Percentiles rank a stretch among this genome's conserved stretches.
phyloP scores from a whole-genome alignment of 2,113 vertebrate genomes.

The Jaculus jaculus region DNA sequence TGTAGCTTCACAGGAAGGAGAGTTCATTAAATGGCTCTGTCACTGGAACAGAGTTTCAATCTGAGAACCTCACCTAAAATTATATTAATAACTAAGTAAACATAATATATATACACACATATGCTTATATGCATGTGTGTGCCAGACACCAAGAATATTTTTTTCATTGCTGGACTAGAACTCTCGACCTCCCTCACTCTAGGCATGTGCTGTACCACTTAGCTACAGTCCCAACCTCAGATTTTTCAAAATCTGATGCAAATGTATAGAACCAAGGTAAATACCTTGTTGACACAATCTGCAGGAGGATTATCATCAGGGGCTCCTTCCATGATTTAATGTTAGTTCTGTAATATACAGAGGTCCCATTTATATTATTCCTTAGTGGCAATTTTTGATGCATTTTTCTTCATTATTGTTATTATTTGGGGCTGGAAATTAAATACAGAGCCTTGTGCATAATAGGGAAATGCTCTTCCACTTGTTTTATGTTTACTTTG shows the following conservation, averaged over 20 bases:
- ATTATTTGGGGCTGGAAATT: no score
- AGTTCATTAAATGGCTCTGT: conserved; percentile 9
- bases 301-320: background rate
- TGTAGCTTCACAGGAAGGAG: conserved; percentile 16
- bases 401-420: background rate
- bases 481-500: background rate
- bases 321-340: background rate
- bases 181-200: background rate
- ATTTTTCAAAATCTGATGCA: background rate
- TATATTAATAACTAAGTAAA: background rate
- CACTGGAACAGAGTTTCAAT: conserved; percentile 2
- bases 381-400: background rate
- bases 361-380: background rate
- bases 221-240: background rate
- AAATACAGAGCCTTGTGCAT: no score
- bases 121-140: background rate
- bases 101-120: background rate
- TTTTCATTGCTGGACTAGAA: background rate
- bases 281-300: background rate
- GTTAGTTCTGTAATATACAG: conserved; percentile 24
- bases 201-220: background rate
- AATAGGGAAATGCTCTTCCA: background rate
- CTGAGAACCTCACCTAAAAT: conserved; percentile 56
- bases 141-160: conserved; percentile 5
- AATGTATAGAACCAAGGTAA: background rate